Base-by-base conservation (phyloP, 2,797 vertebrate genomes). In the Ctenopoma kingsleyae region DNA sequence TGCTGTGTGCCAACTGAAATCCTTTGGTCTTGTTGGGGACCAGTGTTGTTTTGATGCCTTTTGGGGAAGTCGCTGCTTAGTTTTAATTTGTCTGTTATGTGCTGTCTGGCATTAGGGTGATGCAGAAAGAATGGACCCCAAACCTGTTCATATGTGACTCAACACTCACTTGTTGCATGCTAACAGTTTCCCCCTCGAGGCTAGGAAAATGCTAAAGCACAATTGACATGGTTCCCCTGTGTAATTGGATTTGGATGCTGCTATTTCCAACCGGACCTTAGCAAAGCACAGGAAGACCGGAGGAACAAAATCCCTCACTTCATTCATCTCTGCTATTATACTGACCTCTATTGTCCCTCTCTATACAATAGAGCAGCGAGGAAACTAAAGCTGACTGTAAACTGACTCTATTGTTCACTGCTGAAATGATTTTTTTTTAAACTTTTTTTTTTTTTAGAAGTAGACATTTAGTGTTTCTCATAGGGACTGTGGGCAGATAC, bases 211-310 rank as follows among this genome's bases (percentile, higher is more conserved):
- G 50, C 66, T 16, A 11, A 16, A 3, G 55, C 64, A 66, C 81
- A 65, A 66, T 84, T 52, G 69, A 88, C 75, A 65, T 2, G 0
- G 55, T 50, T 73, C 54, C 73, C 19, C 47, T 44, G 5, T 79
- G 78, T 82, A 86, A 86, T 78, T 81, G 81, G 85, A 85, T 89
- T 87, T 83, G 43, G 43, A 82, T 65, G 71, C 68, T 56, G 58
- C 65, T 12, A 19, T 74, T 81, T 78, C 47, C 54, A 70, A 36
- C 35, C 22, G 6, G 55, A 56, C 56, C 61, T 44, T 16, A 58
- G 60, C 41, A 13, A 77, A 70, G 46, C 78, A 43, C 74, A 69
- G 56, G 30, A 32, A 32, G 8, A 17, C 43, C 27, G 80, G 68
- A 16, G 54, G 66, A 76, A 80, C 74, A 41, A 69, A 85, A 79